Evolutionary conservation across 2,888 invertebrate species (phyloP), one percentile per base, ranked within the genome.

Genomic region (Reticulitermes lucifugus): DNA sequence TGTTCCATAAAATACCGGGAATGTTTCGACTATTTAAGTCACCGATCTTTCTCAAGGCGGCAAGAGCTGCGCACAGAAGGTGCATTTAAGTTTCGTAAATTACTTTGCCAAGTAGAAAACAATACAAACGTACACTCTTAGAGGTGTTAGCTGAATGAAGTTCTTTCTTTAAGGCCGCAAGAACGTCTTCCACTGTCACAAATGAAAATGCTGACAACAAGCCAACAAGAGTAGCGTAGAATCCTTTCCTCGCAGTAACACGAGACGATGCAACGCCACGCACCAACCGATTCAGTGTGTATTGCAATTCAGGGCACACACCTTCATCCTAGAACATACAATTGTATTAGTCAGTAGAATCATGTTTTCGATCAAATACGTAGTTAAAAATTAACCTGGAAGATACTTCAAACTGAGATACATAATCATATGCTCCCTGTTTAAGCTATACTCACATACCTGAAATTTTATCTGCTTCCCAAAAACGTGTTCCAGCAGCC

Each of bases 191-290:
- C 0, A 94, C 89, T 22, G 92, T 90, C 0, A 94, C 90, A 80
- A 92, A 90, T 1, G 92, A 90, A 85, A 92, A 91, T 83, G 92
- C 90, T 73, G 90, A 91, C 21, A 96, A 90, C 84, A 95, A 90
- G 10, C 93, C 92, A n/a, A 94, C 94, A 22, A 96, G 91, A 18
- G 94, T 93, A 0, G 94, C 92, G 89, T 94, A 96, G 90, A 94
- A 95, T 43, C 96, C 96, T 85, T 93, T 93, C 88, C 95, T 93
- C 55, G 94, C 92, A 41, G 92, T 91, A 41, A 92, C 92, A 70
- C 94, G 92, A 35, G 95, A 93, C 2, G 96, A 94, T 59, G 96
- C 96, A 86, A 96, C 91, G 86, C 96, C 96, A 88, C 95, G 92
- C 5, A 96, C 92, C 81, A 96, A 90, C 88, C 96, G 92, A 87